A percentile compares a stretch with the other conserved stretches of the same genome.
phyloP scores from a whole-genome alignment of 2,888 invertebrate species.

The Ceriagrion tenellum region DNA sequence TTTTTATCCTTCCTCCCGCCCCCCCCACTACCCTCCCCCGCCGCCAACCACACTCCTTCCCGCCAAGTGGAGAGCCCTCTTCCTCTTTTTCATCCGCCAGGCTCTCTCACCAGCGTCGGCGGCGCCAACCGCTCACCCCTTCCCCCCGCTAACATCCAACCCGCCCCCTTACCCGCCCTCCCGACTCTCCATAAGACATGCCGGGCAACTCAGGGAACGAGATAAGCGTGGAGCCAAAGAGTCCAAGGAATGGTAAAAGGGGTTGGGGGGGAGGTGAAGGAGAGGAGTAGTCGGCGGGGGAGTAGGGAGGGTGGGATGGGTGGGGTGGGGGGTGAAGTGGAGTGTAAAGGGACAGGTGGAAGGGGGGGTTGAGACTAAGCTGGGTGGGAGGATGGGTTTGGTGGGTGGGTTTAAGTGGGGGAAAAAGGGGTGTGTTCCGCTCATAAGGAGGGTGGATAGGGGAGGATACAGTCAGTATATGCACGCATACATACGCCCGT shows the following conservation, averaged over 20 bases:
- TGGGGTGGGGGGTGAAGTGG: not conserved
- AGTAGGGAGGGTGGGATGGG: not conserved
- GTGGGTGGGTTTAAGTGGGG: no score
- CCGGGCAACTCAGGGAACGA: conserved; percentile 59
- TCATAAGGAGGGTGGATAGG: no score
- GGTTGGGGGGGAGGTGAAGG: not conserved
- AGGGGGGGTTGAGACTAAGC: no score
- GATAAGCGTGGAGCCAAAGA: conserved; percentile 62
- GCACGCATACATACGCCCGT: no score
- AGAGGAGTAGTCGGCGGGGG: no score
- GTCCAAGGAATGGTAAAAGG: conserved; percentile 43
- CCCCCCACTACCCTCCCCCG: not conserved
- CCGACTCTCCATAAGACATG: conserved; percentile 25
- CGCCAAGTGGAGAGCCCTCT: not conserved
- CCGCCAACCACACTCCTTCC: not conserved
- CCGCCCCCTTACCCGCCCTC: not conserved
- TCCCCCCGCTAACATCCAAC: no score
- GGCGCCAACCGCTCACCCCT: no score
- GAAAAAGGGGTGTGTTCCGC: no score
- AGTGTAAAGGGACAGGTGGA: no score
- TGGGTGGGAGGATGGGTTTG: not conserved
- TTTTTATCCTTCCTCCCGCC: not conserved
- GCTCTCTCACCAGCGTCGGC: no score
- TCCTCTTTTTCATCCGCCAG: not conserved
- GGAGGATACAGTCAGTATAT: no score